A percentile compares a stretch with the other conserved stretches of the same genome.
Evolutionary conservation across 1,140 invertebrate genomes (phyloP).

Genomic region (Archivesica marissinica): DNA sequence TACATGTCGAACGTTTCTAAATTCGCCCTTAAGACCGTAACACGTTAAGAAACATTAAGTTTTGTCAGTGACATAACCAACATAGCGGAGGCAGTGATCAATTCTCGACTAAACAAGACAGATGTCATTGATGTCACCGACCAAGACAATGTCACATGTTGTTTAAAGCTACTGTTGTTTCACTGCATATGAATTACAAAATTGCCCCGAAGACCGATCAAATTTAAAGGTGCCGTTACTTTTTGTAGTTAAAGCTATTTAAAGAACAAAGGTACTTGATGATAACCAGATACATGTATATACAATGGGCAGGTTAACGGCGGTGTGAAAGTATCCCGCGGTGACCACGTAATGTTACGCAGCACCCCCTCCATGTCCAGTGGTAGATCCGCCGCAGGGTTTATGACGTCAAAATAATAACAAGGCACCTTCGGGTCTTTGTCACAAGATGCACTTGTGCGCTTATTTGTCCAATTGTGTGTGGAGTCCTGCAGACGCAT

Average conservation of each 20-base stretch:
- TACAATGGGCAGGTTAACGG: background rate
- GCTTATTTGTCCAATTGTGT: too few species aligned
- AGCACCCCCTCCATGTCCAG: background rate
- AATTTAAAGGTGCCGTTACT: slow-evolving; percentile 29
- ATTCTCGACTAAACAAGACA: slow-evolving; percentile 32
- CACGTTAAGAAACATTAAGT: background rate
- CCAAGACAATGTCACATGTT: slow-evolving; percentile 20
- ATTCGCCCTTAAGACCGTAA: slow-evolving; percentile 19
- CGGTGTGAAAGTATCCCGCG: background rate
- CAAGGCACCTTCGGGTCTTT: slow-evolving; percentile 15
- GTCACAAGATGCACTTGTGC: too few species aligned
- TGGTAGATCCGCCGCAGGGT: background rate
- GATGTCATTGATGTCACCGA: slow-evolving; percentile 22
- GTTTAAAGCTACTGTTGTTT: slow-evolving; percentile 3
- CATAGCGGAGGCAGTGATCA: slow-evolving; percentile 2
- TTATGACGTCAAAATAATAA: slow-evolving; percentile 38
- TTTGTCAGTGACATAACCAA: slow-evolving; percentile 40
- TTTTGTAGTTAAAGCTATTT: slow-evolving; percentile 18
- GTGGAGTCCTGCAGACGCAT: too few species aligned
- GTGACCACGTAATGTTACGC: background rate
- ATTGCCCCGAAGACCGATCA: background rate
- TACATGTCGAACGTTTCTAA: background rate
- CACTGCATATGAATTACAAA: slow-evolving; percentile 10
- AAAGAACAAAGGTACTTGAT: slow-evolving; percentile 28
- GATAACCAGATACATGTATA: background rate